A percentile compares a stretch with the other conserved stretches of the same genome.
phyloP scores from a whole-genome alignment of 2,888 invertebrate genomes.

The Drosophila peninsularis region DNA sequence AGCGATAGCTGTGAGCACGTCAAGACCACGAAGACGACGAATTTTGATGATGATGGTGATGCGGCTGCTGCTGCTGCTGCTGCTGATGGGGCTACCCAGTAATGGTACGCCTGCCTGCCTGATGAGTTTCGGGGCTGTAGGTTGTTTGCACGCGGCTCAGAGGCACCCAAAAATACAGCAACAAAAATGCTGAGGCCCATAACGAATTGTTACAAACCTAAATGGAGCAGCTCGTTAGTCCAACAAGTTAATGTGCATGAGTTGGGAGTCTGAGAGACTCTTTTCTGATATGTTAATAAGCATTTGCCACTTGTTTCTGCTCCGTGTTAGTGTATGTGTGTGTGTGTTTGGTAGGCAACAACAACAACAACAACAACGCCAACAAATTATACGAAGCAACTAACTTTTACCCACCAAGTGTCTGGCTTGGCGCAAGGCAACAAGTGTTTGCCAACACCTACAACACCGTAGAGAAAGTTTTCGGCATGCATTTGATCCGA shows the following conservation, averaged over 20 bases:
- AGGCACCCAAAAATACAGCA: slow-evolving; percentile 21
- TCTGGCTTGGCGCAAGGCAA: slow-evolving; percentile 56
- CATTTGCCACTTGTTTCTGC: slow-evolving; percentile 70
- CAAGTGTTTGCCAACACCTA: slow-evolving; percentile 78
- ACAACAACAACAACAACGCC: slow-evolving; percentile 33
- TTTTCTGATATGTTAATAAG: slow-evolving; percentile 78
- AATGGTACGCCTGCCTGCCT: slow-evolving; percentile 33
- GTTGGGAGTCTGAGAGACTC: slow-evolving; percentile 31
- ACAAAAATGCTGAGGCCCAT: slow-evolving; percentile 53
- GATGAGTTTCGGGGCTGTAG: slow-evolving; percentile 53
- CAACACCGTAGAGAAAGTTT: slow-evolving; percentile 66
- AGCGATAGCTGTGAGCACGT: slow-evolving; percentile 81
- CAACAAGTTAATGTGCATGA: slow-evolving; percentile 77
- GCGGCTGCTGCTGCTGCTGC: slow-evolving; percentile 42
- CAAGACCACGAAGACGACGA: slow-evolving; percentile 60
- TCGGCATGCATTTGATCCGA: slow-evolving; percentile 49
- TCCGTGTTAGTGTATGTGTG: background rate
- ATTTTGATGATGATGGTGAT: slow-evolving; percentile 61
- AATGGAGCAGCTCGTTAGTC: slow-evolving; percentile 79
- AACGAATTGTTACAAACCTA: slow-evolving; percentile 81
- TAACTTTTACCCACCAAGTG: slow-evolving; percentile 41
- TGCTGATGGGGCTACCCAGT: slow-evolving; percentile 35
- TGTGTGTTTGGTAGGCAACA: slow-evolving; percentile 33
- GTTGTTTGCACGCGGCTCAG: slow-evolving; percentile 42
- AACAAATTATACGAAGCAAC: slow-evolving; percentile 63